Evolutionary conservation across 2,113 vertebrate genomes (phyloP).

Genomic region (Rhabdornis inornatus): DNA sequence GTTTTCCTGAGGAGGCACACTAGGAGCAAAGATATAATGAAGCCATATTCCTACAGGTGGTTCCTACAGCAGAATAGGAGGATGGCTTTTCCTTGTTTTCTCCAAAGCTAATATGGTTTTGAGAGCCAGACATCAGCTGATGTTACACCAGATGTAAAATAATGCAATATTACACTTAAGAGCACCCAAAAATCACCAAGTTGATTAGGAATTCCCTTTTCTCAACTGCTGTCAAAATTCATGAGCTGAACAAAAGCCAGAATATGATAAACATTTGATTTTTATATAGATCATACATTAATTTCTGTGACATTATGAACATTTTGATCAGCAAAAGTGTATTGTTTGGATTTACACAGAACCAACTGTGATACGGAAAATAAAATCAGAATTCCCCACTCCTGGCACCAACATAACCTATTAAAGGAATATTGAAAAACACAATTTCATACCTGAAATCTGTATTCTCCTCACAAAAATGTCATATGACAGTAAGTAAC

Average conservation of each 20-base stretch:
- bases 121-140: background rate
- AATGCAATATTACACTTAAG: background rate
- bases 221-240: background rate
- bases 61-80: background rate
- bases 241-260: background rate
- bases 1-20: background rate
- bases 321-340: background rate
- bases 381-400: background rate
- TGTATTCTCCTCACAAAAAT: background rate
- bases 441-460: background rate
- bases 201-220: background rate
- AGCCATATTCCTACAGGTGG: background rate
- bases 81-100: background rate
- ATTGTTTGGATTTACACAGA: background rate
- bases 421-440: background rate
- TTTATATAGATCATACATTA: background rate
- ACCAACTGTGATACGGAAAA: background rate
- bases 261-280: background rate
- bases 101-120: background rate
- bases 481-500: background rate
- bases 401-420: background rate
- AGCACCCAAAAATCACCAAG: background rate
- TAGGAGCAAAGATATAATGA: background rate
- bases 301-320: background rate
- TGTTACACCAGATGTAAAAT: background rate